phyloP scores from a whole-genome alignment of 2,113 vertebrate species.

The Acanthochromis polyacanthus region DNA sequence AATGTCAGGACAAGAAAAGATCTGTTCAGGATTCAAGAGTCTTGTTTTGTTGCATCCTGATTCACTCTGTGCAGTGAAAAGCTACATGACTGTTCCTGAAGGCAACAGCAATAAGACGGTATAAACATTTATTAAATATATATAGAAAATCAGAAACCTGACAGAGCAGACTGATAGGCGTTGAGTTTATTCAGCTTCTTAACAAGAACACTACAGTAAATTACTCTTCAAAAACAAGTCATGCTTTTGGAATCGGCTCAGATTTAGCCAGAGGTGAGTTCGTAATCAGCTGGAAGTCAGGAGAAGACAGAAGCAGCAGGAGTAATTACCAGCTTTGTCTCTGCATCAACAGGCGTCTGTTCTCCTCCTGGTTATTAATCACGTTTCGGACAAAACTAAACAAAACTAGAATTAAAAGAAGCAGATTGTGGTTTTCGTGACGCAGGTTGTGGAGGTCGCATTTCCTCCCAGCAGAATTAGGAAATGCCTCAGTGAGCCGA shows the following conservation, averaged over 20 bases:
- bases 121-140: too few relatives aligned
- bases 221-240: background rate
- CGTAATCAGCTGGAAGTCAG: background rate
- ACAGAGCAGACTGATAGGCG: background rate
- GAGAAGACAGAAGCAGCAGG: background rate
- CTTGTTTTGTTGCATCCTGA: too few relatives aligned
- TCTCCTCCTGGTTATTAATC: constrained; percentile 44
- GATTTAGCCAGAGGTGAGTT: background rate
- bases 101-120: too few relatives aligned
- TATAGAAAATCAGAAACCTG: background rate
- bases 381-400: constrained; percentile 27
- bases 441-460: constrained; percentile 57
- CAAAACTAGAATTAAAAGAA: constrained; percentile 35
- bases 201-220: background rate
- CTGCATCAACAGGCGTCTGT: constrained; percentile 3
- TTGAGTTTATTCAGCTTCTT: background rate
- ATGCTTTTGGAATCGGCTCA: background rate
- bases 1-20: too few relatives aligned
- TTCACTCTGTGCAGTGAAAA: too few relatives aligned
- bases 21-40: too few relatives aligned
- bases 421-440: constrained; percentile 52
- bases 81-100: too few relatives aligned
- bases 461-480: constrained; percentile 57
- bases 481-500: constrained; percentile 51
- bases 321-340: background rate